A percentile compares a stretch with the other conserved stretches of the same genome.
Evolutionary conservation across 2,888 invertebrate genomes (phyloP).

Genomic region (Isoperla grammatica): DNA sequence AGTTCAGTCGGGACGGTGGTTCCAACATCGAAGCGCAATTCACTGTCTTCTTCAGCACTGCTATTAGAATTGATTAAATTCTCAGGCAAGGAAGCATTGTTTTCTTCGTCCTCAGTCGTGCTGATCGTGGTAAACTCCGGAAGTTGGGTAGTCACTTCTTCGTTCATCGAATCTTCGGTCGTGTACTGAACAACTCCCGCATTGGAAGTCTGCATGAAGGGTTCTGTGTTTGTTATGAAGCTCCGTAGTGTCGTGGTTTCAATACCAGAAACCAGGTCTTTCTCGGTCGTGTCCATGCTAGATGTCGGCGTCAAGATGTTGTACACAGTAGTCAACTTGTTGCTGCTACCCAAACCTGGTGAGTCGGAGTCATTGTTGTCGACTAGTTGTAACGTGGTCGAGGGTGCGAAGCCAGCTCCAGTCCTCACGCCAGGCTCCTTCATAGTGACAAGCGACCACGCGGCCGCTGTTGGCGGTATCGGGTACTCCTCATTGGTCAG

Average conservation of each 20-base stretch:
- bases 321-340: constrained; percentile 6
- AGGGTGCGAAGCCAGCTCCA: constrained; percentile 15
- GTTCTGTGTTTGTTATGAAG: too few species aligned
- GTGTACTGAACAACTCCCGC: not conserved
- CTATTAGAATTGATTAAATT: too few species aligned
- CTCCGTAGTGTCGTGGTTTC: constrained; percentile 17
- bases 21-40: not conserved
- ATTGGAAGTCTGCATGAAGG: too few species aligned
- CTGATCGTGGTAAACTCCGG: constrained; percentile 25
- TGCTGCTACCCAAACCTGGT: not conserved
- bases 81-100: not conserved
- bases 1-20: constrained; percentile 2
- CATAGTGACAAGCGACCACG: constrained; percentile 50
- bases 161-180: constrained; percentile 3
- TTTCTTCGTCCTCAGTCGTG: constrained; percentile 16
- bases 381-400: constrained; percentile 30
- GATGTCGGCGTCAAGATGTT: not conserved
- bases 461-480: constrained; percentile 49
- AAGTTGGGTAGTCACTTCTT: constrained; percentile 25
- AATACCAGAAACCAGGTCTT: constrained; percentile 6
- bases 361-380: constrained; percentile 25
- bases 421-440: constrained; percentile 39
- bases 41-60: not conserved
- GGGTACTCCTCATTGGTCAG: constrained; percentile 27
- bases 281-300: constrained; percentile 14